A percentile compares a stretch with the other conserved stretches of the same genome.
Evolutionary conservation across 2,797 vertebrate genomes (phyloP).

Genomic region (Lutjanus argentimaculatus): DNA sequence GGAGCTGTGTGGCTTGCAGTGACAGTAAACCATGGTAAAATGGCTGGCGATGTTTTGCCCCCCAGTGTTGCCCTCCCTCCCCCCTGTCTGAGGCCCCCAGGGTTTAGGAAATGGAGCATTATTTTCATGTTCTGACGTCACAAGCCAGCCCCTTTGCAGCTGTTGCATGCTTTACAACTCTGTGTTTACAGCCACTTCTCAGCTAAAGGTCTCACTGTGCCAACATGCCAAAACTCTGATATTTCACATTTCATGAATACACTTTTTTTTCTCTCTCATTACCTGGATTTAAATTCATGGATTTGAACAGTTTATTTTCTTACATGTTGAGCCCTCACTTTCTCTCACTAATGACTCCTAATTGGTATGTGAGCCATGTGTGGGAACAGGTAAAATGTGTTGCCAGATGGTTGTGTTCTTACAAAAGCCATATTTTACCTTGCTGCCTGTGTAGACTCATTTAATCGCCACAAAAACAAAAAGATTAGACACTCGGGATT

Average conservation of each 20-base stretch:
- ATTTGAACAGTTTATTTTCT: background rate
- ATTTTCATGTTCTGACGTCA: conserved; percentile 85
- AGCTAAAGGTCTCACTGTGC: conserved; percentile 53
- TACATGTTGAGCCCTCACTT: conserved; percentile 47
- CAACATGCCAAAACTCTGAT: conserved; percentile 43
- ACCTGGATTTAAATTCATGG: conserved; percentile 16
- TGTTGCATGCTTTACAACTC: conserved; percentile 89
- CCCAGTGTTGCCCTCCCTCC: conserved; percentile 13
- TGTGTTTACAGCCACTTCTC: conserved; percentile 70
- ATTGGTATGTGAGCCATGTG: conserved; percentile 74
- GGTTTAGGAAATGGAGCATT: conserved; percentile 87
- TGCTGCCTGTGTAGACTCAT: conserved; percentile 76
- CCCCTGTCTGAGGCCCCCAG: conserved; percentile 67
- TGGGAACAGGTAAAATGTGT: conserved; percentile 75
- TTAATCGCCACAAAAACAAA: conserved; percentile 84
- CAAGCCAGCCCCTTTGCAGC: conserved; percentile 89
- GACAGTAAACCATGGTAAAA: conserved; percentile 74
- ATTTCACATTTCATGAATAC: conserved; percentile 54
- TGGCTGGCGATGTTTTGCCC: conserved; percentile 72
- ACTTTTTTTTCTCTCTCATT: conserved; percentile 1
- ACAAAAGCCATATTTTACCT: conserved; percentile 70
- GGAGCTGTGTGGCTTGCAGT: conserved; percentile 62
- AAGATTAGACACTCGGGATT: conserved; percentile 75
- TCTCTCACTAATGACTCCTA: conserved; percentile 73
- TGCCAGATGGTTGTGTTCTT: conserved; percentile 81